Base-by-base conservation (phyloP, 2,888 invertebrate genomes). In the Dendrolimus pini region DNA sequence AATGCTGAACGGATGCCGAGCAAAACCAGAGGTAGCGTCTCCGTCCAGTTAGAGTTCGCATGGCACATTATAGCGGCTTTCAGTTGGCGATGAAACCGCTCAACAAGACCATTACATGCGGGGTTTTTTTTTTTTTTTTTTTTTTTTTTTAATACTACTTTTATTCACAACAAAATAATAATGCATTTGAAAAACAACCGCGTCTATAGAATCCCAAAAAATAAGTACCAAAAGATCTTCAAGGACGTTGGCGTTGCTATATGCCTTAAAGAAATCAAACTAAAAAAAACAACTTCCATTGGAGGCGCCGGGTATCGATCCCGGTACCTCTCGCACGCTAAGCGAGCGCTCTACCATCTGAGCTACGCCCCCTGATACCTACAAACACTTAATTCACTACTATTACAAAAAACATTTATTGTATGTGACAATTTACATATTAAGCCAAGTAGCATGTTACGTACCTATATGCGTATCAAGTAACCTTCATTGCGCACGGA, bases 251-350 rank as follows among this genome's bases (percentile, higher is more conserved):
- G 18, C 18, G 18, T 18, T 18, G 2, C 18, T 18, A 18, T 3
- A 18, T 2, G 18, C 18, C 18, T 18, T 18, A 18, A 18, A 18
- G 3, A 18, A 18, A 0, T 3, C 1, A 18, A 18, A 2, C 3
- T 2, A 47, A 47, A 10, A 47, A 2, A 0, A 6, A 56, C n/a
- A 58, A 57, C 55, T 55, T 58, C 61, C 57, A 52, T 76, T 88
- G 85, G 85, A 88, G 86, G 87, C 85, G 85, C 86, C 87, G 88
- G 89, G 89, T 88, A 89, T 90, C 88, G 88, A 89, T 89, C 88
- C 90, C 90, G 85, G 88, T 89, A 90, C 89, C 86, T 89, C 89
- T 90, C 89, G 72, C 85, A 85, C 85, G 86, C 86, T 85, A 85
- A 85, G 84, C 86, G 84, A 87, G 85, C 85, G 85, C 83, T 83